These are phyloP conservation scores for Drosophila melanocephala DNA, from an alignment of 2,888 invertebrate genomes.

Conservation along the genomic window DNA sequence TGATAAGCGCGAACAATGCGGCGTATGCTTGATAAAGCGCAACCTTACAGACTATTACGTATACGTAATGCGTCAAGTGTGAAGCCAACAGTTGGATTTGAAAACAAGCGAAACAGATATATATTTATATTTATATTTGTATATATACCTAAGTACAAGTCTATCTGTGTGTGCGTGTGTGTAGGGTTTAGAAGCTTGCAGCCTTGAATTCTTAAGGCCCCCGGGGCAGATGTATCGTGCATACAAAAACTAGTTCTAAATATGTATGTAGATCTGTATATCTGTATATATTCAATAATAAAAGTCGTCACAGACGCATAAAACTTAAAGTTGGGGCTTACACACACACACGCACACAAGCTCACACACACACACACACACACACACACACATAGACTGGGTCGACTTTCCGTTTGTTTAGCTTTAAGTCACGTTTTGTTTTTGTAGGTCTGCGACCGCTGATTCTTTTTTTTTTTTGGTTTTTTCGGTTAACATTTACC, in stretches of 20 bases:
- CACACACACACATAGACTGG: neutral
- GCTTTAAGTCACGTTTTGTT: conserved; percentile 76
- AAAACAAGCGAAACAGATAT: conserved; percentile 4
- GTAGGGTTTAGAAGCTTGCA: conserved; percentile 41
- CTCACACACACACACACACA: conserved; percentile 23
- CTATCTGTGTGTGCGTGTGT: neutral
- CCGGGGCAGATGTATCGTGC: conserved; percentile 39
- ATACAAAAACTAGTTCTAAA: conserved; percentile 71
- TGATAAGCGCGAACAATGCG: conserved; percentile 53
- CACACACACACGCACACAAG: conserved; percentile 15
- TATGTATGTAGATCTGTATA: conserved; percentile 4
- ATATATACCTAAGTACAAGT: neutral
- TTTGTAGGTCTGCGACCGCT: conserved; percentile 71
- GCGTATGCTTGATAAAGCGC: conserved; percentile 70
- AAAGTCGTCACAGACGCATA: conserved; percentile 53
- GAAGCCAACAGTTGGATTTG: conserved; percentile 32
- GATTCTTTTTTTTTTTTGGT: conserved; percentile 15
- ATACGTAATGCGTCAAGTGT: conserved; percentile 44
- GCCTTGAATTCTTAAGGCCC: conserved; percentile 44
- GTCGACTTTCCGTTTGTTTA: conserved; percentile 35
- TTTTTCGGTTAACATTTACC: conserved; percentile 24
- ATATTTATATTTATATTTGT: neutral
- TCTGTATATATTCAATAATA: conserved; percentile 8
- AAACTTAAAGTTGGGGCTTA: conserved; percentile 28
- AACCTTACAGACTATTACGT: conserved; percentile 59